Percentiles rank a stretch among this genome's conserved stretches.
Evolutionary conservation across 1,140 invertebrate species (phyloP).

Genomic region (Drosophila sp.): DNA sequence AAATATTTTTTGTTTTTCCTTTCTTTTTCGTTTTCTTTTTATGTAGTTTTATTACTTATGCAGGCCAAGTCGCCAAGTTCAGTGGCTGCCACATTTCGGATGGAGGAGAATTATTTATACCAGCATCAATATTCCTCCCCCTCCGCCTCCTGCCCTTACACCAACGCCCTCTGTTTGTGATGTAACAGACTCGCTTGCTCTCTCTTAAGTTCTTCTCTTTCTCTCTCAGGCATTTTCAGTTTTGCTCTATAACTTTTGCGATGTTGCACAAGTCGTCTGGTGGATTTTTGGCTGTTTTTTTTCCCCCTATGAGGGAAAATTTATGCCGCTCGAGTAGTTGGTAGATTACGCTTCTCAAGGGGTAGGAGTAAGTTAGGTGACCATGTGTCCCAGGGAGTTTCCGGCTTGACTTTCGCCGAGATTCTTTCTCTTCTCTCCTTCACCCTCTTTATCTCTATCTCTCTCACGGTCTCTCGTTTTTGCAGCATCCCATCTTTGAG

Average conservation of each 20-base stretch:
- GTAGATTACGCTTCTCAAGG: constrained; percentile 28
- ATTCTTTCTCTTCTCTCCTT: constrained; percentile 22
- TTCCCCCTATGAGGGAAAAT: constrained; percentile 19
- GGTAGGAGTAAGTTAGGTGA: neutral
- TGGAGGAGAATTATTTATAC: constrained; percentile 52
- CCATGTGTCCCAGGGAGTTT: constrained; percentile 27
- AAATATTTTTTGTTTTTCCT: constrained; percentile 30
- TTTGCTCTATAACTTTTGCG: constrained; percentile 44
- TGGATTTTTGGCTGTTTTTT: constrained; percentile 9
- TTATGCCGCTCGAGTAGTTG: constrained; percentile 51
- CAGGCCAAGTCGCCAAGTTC: constrained; percentile 42
- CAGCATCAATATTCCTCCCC: constrained; percentile 21
- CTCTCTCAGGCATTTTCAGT: neutral
- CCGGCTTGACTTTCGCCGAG: constrained; percentile 52
- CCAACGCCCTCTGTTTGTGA: constrained; percentile 20
- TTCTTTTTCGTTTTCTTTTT: constrained; percentile 36
- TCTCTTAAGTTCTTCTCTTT: neutral
- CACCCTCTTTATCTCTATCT: neutral
- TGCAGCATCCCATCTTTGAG: constrained; percentile 3
- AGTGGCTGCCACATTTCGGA: constrained; percentile 23
- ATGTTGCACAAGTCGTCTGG: constrained; percentile 49
- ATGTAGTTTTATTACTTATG: constrained; percentile 60
- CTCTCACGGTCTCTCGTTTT: constrained; percentile 18
- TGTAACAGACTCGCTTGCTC: constrained; percentile 29
- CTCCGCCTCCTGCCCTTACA: neutral